Percentiles rank a stretch among this genome's conserved stretches.
Conservation (phyloP, 2,113 vertebrate species). For the Microcebus ravelobensis region DNA sequence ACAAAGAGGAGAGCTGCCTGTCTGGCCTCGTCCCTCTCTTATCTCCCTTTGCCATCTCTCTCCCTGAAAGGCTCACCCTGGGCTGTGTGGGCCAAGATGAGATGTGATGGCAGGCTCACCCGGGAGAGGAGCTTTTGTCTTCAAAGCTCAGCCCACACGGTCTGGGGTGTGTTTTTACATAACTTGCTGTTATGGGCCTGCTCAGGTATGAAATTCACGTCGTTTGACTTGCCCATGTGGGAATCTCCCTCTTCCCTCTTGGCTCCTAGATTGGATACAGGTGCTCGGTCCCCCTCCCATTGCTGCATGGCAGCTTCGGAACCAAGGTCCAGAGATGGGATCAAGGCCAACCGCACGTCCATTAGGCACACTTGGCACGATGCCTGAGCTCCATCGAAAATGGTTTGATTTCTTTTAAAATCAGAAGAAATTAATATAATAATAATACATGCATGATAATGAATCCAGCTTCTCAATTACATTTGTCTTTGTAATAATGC, state of each 20-base stretch:
- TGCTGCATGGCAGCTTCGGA: background rate
- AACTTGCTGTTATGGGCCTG: background rate
- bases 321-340: background rate
- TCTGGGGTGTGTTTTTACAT: conserved; percentile 40
- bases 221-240: conserved; percentile 54
- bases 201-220: background rate
- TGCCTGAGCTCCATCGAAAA: background rate
- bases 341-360: background rate
- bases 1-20: background rate
- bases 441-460: background rate
- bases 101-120: conserved; percentile 50
- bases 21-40: conserved; percentile 66
- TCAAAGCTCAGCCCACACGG: conserved; percentile 65
- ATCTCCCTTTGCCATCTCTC: conserved; percentile 75
- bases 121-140: conserved; percentile 75
- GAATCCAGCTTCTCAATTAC: background rate
- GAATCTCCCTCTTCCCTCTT: background rate
- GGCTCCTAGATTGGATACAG: background rate
- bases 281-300: background rate
- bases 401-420: background rate
- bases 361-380: background rate
- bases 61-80: conserved; percentile 35
- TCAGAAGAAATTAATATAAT: background rate
- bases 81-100: conserved; percentile 70
- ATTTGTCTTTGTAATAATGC: background rate